Percentiles rank a stretch among this genome's conserved stretches.
Conservation (phyloP, 92 coral and sea anemone genomes). For the Phenganax marumi region DNA sequence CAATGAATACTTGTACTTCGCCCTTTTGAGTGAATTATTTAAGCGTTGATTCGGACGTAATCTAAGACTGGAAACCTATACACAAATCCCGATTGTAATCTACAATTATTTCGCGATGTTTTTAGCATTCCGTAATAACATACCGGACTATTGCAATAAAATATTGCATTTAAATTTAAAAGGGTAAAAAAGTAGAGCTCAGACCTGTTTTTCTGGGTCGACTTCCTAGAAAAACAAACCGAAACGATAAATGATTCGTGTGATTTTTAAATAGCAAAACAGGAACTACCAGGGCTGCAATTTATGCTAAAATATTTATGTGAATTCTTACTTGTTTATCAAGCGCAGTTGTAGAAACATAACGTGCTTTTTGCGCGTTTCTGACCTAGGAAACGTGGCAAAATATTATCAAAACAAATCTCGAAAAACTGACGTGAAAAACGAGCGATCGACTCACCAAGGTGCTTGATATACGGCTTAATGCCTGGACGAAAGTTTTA, state of each 20-base stretch:
- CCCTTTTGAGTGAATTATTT: no score
- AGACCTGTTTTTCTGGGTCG: slow-evolving; percentile 10
- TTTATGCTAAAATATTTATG: not conserved
- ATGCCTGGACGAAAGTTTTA: not conserved
- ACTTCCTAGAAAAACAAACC: slow-evolving; percentile 6
- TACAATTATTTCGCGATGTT: no score
- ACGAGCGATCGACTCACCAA: not conserved
- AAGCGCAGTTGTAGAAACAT: slow-evolving; percentile 7
- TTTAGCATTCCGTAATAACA: no score
- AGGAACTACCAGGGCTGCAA: not conserved
- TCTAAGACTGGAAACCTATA: no score
- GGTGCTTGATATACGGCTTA: not conserved
- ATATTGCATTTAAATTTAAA: no score
- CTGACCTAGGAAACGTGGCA: slow-evolving; percentile 14
- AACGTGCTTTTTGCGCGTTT: not conserved
- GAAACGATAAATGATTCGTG: not conserved
- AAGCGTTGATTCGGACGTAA: no score
- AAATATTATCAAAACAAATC: not conserved
- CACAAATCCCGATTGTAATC: no score
- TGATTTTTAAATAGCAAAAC: not conserved
- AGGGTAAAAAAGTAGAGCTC: not conserved
- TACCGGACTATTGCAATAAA: no score
- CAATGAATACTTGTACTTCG: no score
- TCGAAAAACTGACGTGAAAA: not conserved
- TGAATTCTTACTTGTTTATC: slow-evolving; percentile 10